Evolutionary conservation across 2,113 vertebrate genomes (phyloP).

Genomic region (Boleophthalmus pectinirostris): DNA sequence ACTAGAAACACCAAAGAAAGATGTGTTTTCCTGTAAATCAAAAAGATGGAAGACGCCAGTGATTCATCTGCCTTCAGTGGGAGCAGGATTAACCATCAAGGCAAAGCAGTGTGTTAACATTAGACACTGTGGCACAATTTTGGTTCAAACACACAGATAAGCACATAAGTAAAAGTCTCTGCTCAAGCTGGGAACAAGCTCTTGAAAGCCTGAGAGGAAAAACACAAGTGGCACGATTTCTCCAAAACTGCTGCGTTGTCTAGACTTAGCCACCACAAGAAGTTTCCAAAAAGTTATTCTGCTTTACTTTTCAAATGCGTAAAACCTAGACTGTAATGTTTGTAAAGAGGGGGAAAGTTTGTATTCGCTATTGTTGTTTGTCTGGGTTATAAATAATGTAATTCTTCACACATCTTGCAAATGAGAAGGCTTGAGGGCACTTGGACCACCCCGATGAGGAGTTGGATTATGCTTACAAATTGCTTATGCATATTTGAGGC

Average conservation of each 20-base stretch:
- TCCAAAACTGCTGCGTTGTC: constrained; percentile 13
- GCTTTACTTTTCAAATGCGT: constrained; percentile 46
- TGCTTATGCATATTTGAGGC: constrained; percentile 44
- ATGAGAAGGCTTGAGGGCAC: constrained; percentile 61
- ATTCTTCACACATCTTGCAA: constrained; percentile 17
- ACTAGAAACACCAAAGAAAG: constrained; percentile 26
- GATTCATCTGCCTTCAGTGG: constrained; percentile 50
- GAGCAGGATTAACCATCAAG: constrained; percentile 50
- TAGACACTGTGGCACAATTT: constrained; percentile 43
- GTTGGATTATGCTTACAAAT: constrained; percentile 66
- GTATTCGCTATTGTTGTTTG: constrained; percentile 22
- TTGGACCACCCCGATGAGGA: constrained; percentile 53
- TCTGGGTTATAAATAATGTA: constrained; percentile 43
- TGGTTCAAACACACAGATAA: constrained; percentile 54
- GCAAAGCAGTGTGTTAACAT: constrained; percentile 36
- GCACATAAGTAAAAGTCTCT: constrained; percentile 49
- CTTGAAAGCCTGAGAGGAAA: neutral
- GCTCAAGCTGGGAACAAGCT: neutral
- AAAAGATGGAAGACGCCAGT: constrained; percentile 19
- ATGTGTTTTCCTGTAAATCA: constrained; percentile 37
- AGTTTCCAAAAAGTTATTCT: constrained; percentile 47
- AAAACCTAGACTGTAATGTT: constrained; percentile 27
- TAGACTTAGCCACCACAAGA: constrained; percentile 25
- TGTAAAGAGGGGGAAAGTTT: neutral
- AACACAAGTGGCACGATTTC: constrained; percentile 15